These are phyloP conservation scores for Passerina amoena DNA, from an alignment of 2,113 vertebrate species.

Conservation along the genomic window DNA sequence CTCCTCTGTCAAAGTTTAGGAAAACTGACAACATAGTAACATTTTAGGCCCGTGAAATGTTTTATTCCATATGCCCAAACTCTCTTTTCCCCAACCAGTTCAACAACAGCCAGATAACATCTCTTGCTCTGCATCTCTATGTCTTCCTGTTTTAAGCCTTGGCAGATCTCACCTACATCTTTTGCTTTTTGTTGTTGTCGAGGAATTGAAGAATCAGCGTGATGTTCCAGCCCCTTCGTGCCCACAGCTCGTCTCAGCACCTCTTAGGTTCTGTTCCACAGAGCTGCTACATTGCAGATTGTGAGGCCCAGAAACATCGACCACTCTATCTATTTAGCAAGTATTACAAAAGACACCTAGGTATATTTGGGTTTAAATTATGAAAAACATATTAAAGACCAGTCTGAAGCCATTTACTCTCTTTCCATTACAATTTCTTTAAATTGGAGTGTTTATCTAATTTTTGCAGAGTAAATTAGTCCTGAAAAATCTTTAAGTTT, in stretches of 20 bases:
- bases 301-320: background rate
- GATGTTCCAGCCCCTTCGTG: background rate
- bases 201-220: background rate
- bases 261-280: background rate
- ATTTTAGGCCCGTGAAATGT: background rate
- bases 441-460: background rate
- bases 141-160: background rate
- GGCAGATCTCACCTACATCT: background rate
- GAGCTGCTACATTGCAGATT: background rate
- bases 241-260: background rate
- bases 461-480: background rate
- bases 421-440: background rate
- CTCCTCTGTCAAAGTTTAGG: background rate
- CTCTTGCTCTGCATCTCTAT: background rate
- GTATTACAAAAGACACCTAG: background rate
- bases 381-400: background rate
- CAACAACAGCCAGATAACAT: background rate
- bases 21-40: background rate
- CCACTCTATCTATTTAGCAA: background rate
- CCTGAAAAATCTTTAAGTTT: background rate
- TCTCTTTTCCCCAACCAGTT: background rate
- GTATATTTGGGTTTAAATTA: background rate
- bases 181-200: background rate
- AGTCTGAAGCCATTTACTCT: background rate
- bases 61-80: background rate